Evolutionary conservation across 1,140 invertebrate genomes (phyloP), one percentile per base, ranked within the genome.

Genomic region (Drosophila ercepeae): DNA sequence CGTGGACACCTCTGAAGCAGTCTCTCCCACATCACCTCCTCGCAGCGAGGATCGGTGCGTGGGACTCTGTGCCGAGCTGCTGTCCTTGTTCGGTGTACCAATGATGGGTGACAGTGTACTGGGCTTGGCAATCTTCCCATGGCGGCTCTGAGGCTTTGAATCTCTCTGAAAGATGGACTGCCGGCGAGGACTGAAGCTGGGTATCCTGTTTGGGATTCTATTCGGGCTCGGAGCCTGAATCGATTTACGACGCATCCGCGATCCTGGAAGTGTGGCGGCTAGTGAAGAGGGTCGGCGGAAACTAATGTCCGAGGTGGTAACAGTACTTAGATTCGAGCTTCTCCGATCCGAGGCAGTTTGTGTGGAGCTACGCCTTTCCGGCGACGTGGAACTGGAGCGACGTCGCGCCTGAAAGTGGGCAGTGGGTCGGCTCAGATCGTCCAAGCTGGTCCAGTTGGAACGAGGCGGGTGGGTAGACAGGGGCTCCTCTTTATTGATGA

Each of bases 51-150:
- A 45, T 34, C 75, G 70, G 46, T 88, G 82, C 6, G 72, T 42
- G 4, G 89, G 86, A 75, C 89, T 90, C 8, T 89, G 88, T 0
- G 74, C 73, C 8, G 73, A 60, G 27, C 84, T 89, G 23, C 76
- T 81, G 4, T 91, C 91, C 70, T 91, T 91, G 48, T 91, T 91
- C 1, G 91, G 91, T 0, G 91, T 91, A 0, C 91, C 91, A 58
- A 91, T 89, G 4, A 91, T 91, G 0, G 91, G 91, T 1, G 91
- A 91, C 19, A 91, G 50, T 0, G 88, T 91, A 13, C 70, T 84
- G 5, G 90, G 90, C 42, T 91, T 91, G 39, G 73, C 84, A 41
- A 91, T 75, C 63, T 90, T 86, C 5, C 55, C 61, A 3, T 81
- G 78, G 23, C 64, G 63, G n/a, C 39, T 54, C 1, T 23, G 18